Conservation (phyloP, 1,140 invertebrate species). For the Drosophila oshimai region DNA sequence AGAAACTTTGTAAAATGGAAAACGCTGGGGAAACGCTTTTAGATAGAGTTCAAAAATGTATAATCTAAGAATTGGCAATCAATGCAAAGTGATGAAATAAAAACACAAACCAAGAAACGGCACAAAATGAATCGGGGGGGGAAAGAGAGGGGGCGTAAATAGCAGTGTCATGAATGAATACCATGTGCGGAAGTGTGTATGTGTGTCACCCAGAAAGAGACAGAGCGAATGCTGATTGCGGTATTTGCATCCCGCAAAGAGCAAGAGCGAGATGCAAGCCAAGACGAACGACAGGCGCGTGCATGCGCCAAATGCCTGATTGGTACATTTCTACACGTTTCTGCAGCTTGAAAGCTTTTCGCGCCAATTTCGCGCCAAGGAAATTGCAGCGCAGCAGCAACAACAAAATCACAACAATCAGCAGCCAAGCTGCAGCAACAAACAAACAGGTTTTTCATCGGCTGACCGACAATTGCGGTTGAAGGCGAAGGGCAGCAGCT, state of each 20-base stretch:
- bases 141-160: slow-evolving; percentile 3
- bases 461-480: slow-evolving; percentile 63
- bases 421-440: slow-evolving; percentile 17
- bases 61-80: neutral
- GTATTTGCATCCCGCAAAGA: slow-evolving; percentile 26
- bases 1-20: slow-evolving; percentile 9
- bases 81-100: slow-evolving; percentile 6
- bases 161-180: slow-evolving; percentile 67
- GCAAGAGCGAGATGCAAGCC: neutral
- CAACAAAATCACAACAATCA: slow-evolving; percentile 65
- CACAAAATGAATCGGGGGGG: neutral
- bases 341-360: slow-evolving; percentile 69
- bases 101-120: slow-evolving; percentile 9
- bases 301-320: slow-evolving; percentile 56
- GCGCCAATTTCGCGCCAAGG: slow-evolving; percentile 62
- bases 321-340: slow-evolving; percentile 57
- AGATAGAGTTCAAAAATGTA: neutral
- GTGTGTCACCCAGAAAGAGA: slow-evolving; percentile 30
- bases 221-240: slow-evolving; percentile 22
- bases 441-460: slow-evolving; percentile 69
- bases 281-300: slow-evolving; percentile 17
- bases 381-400: slow-evolving; percentile 51
- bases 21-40: neutral
- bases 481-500: slow-evolving; percentile 72
- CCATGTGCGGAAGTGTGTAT: slow-evolving; percentile 59